Evolutionary conservation across 2,888 invertebrate genomes (phyloP), one percentile per base, ranked within the genome.

Genomic region (Orthonevra nobilis): DNA sequence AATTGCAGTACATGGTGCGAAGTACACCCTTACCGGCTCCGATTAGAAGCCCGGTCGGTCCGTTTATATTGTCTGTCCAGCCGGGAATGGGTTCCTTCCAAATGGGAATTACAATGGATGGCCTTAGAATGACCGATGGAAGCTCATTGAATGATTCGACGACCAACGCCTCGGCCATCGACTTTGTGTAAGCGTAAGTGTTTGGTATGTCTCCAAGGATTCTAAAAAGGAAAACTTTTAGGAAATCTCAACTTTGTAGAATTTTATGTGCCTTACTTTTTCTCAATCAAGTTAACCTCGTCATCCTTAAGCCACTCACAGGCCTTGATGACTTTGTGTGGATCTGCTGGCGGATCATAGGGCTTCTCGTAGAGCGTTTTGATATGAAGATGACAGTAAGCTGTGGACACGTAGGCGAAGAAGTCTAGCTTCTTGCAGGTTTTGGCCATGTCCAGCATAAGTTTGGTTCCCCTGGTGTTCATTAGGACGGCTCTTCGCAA

Each of bases 11-110:
- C 95, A 97, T 95, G 0, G 95, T 93, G n/a, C 96, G 90, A 74
- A 97, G 91, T 0, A 97, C 94, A 0, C 97, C 97, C 86, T 96
- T 97, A 6, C 96, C 96, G 4, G 95, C 95, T 87, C 81, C 93
- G 56, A 93, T 95, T 2, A 97, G 89, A 1, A 96, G 89, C 4
- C 97, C 97, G 0, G 94, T 94, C 0, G 97, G 96, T n/a, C 97
- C 97, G 85, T 97, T 97, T 61, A 96, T 94, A 84, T 97, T 97
- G 86, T 97, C 97, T 0, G 96, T 96, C 97, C 97, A 96, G 3
- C 95, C 97, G 0, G 95, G 95, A 0, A 95, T 85, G 0, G 96
- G 96, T 74, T 95, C 95, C 84, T 92, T 93, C 94, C 94, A 95
- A 40, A 95, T 91, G 1, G 97, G 97, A 70, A 97, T 95, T 15